These are phyloP conservation scores for Semicossyphus pulcher DNA, from an alignment of 2,113 vertebrate genomes.

Conservation along the genomic window DNA sequence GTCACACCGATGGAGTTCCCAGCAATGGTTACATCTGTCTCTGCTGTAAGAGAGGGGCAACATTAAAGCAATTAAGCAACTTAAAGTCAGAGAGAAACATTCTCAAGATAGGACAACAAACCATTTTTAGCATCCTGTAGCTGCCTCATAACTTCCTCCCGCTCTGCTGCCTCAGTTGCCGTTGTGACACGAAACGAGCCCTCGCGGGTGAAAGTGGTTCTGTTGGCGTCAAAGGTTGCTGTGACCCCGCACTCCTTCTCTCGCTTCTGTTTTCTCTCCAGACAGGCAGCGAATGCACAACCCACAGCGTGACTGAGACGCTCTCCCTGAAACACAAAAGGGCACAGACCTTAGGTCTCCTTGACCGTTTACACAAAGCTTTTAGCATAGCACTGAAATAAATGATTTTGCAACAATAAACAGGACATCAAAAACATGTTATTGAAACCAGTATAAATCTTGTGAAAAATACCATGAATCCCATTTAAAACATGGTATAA, in stretches of 20 bases:
- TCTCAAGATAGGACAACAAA: constrained; percentile 47
- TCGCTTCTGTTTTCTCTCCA: constrained; percentile 97
- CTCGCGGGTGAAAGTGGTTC: constrained; percentile 98
- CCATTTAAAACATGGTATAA: too few relatives aligned
- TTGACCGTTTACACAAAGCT: too few relatives aligned
- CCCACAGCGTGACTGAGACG: constrained; percentile 97
- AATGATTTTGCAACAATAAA: too few relatives aligned
- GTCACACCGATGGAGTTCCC: constrained; percentile 50
- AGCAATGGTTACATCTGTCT: constrained; percentile 83
- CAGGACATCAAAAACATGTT: too few relatives aligned
- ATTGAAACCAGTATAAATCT: too few relatives aligned
- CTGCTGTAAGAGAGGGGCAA: constrained; percentile 72
- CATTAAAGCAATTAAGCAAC: background rate
- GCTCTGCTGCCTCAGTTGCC: constrained; percentile 96
- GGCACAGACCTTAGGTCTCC: background rate
- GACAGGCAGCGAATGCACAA: constrained; percentile 96
- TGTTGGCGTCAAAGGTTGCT: constrained; percentile 97
- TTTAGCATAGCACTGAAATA: too few relatives aligned
- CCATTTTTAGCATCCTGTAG: constrained; percentile 95
- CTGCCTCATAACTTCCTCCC: constrained; percentile 97
- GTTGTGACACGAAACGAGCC: constrained; percentile 98
- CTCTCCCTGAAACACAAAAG: constrained; percentile 86
- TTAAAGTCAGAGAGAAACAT: background rate
- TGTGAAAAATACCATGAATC: too few relatives aligned
- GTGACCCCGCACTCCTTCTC: constrained; percentile 99